Evolutionary conservation across 2,797 vertebrate genomes (phyloP), one percentile per base, ranked within the genome.

Genomic region (Rhinatrema bivittatum): DNA sequence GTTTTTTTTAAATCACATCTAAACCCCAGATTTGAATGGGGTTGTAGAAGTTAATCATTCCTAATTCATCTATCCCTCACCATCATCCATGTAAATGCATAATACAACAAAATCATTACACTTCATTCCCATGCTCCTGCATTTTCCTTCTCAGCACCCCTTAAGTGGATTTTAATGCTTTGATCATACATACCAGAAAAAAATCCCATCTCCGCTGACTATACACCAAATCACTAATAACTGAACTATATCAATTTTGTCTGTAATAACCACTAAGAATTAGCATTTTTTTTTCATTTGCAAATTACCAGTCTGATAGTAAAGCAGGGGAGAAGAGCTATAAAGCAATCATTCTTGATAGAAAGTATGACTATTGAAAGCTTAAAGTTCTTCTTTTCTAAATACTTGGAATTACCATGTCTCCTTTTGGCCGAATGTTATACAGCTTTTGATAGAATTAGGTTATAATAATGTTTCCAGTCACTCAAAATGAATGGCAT

Each of bases 361-460:
- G 32, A 27, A 1, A 2, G 31, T 20, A 25, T 45, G 37, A 14
- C 10, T 60, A 10, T 15, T 1, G 17, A 30, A 53, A 28, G 3
- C 21, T 35, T 40, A n/a, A n/a, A n/a, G 32, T 17, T 46, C 13
- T 19, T 44, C n/a, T 2, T 59, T 61, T 54, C 14, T 13, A 26
- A 24, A 18, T n/a, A 25, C 31, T 28, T 37, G 33, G n/a, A 29
- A 36, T 25, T 45, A 61, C 60, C n/a, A n/a, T 49, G 43, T n/a
- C n/a, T n/a, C n/a, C n/a, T n/a, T 38, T 20, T 33, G 28, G 46
- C 10, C 41, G 57, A 61, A 67, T 62, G 74, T 65, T 74, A 65
- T 61, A 72, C 65, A 56, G 37, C 33, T 28, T 29, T 62, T 5
- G 5, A 29, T 39, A 42, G 37, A 53, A 59, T 51, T 48, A 31